Conservation (phyloP, 2,113 vertebrate species). For the Brienomyrus longianalis region DNA sequence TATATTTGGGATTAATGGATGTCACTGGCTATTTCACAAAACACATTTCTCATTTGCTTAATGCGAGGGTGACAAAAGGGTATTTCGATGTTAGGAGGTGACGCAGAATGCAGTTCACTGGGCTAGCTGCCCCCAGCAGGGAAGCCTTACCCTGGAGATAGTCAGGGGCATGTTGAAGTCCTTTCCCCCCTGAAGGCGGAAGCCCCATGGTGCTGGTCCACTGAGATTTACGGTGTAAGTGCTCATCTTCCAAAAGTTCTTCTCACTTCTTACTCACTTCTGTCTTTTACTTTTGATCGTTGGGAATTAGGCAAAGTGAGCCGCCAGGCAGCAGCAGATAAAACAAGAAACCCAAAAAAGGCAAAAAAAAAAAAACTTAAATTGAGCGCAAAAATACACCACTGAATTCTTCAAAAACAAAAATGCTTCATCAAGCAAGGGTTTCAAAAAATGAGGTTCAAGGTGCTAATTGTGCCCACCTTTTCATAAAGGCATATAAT, state of each 20-base stretch:
- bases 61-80: background rate
- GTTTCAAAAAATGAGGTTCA: conserved; percentile 15
- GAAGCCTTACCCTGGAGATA: conserved; percentile 76
- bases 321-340: conserved; percentile 42
- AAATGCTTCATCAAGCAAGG: background rate
- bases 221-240: conserved; percentile 80
- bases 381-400: background rate
- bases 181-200: conserved; percentile 94
- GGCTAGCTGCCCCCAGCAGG: background rate
- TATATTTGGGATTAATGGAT: background rate
- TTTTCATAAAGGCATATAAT: conserved; percentile 15
- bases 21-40: background rate
- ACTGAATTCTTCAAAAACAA: background rate
- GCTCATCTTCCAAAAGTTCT: conserved; percentile 67
- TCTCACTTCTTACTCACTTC: background rate
- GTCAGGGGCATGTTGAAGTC: conserved; percentile 96
- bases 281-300: conserved; percentile 32
- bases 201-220: conserved; percentile 93
- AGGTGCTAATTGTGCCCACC: conserved; percentile 12
- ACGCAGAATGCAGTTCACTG: background rate
- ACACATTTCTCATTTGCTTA: background rate
- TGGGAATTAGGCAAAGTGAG: conserved; percentile 44
- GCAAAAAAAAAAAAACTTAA: conserved; percentile 6
- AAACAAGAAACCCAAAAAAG: conserved; percentile 32
- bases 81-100: background rate